Base-by-base conservation (phyloP, 2,888 invertebrate genomes). In the Ichneumoninae sp. region DNA sequence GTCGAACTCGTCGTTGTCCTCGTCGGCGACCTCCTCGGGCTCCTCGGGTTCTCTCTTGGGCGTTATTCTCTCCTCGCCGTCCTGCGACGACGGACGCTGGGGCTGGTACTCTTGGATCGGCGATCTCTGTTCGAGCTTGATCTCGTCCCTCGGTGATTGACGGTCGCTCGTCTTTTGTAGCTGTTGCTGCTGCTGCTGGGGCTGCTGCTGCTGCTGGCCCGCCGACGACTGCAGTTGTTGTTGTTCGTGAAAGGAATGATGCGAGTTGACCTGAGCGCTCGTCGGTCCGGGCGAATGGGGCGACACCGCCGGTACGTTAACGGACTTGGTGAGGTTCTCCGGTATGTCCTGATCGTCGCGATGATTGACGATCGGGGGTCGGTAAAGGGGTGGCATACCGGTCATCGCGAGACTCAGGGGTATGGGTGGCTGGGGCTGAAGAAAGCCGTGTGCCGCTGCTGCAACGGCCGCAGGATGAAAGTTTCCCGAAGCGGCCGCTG, bases 321-420 rank as follows among this genome's bases (percentile, higher is more conserved):
- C 85, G 83, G 96, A 96, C 94, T 97, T 97, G 93, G 96, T 96
- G 92, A 97, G 95, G 94, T 97, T 96, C 93, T 96, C 97, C 88
- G 97, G 97, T 89, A 95, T 95, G 83, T 97, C 97, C 94, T 97
- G 97, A 94, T 97, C 96, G 92, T 96, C 96, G 89, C 96, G 95
- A 78, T 91, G 92, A 88, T 90, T 91, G 89, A 95, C 95, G 88
- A 96, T 93, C 84, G 96, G 96, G 93, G 96, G 96, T 88, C 96
- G 96, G 89, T 96, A 96, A 91, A 96, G 95, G 90, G 94, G 94
- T 54, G 94, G 94, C 90, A 95, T 93, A 89, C 94, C 94, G 70
- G 95, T 94, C 84, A 93, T 88, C 88, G 91, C 89, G 83, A 93
- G 91, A 83, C 93, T 90, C 81, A 93, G 89, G 65, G 95, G 94